phyloP scores from a whole-genome alignment of 1,140 invertebrate genomes.

The Drosophila azteca region DNA sequence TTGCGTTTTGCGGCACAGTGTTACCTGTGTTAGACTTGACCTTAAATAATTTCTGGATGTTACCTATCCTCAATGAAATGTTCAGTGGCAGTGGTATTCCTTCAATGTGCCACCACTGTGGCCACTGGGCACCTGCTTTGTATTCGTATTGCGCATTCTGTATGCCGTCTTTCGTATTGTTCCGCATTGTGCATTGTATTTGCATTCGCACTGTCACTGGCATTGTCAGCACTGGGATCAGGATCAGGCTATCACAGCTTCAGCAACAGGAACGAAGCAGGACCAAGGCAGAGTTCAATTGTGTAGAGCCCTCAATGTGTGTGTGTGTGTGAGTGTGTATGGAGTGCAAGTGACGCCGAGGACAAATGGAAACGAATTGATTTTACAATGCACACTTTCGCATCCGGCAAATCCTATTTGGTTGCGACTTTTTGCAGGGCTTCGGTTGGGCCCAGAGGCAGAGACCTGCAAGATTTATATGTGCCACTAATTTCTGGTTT shows the following conservation, averaged over 20 bases:
- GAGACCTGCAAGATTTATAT: slow-evolving; percentile 24
- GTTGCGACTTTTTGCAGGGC: slow-evolving; percentile 7
- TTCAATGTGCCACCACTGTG: slow-evolving; percentile 17
- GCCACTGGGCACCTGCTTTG: slow-evolving; percentile 46
- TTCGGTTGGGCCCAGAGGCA: slow-evolving; percentile 25
- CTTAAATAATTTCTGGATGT: not conserved
- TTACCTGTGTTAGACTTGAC: not conserved
- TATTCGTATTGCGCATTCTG: slow-evolving; percentile 46
- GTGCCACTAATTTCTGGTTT: slow-evolving; percentile 43
- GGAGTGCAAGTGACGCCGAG: slow-evolving; percentile 46
- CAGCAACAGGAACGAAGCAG: slow-evolving; percentile 14
- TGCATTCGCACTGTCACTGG: slow-evolving; percentile 61
- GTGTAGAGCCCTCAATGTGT: not conserved
- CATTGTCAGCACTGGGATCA: slow-evolving; percentile 68
- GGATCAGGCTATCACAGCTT: not conserved
- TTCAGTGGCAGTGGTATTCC: too few relatives aligned
- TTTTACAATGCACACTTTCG: slow-evolving; percentile 59
- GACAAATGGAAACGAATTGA: slow-evolving; percentile 72
- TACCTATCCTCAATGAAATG: too few relatives aligned
- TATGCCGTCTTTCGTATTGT: slow-evolving; percentile 30
- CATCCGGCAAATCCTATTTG: slow-evolving; percentile 56
- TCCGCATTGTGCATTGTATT: slow-evolving; percentile 61
- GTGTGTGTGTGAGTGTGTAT: slow-evolving; percentile 4
- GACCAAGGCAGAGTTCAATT: slow-evolving; percentile 56
- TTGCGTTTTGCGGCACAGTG: slow-evolving; percentile 38